Conservation (phyloP, 2,797 vertebrate genomes). For the Vipera ursinii region DNA sequence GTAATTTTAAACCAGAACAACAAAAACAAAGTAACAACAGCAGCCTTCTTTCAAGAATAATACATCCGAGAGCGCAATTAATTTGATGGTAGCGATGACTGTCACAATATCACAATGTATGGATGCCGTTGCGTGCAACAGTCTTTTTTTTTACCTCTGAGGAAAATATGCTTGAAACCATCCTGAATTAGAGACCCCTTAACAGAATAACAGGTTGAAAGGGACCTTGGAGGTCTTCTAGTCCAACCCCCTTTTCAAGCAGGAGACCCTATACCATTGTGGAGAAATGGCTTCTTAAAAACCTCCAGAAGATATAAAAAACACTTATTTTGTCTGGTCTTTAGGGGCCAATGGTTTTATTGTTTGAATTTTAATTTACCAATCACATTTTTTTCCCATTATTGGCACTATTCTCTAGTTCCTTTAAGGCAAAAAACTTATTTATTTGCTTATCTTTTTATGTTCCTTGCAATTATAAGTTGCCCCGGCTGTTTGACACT, state of each 20-base stretch:
- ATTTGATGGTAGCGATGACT: not conserved
- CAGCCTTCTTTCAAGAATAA: slow-evolving; percentile 14
- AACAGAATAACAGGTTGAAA: not conserved
- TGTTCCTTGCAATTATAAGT: not conserved
- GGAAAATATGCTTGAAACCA: not conserved
- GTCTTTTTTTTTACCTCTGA: slow-evolving; percentile 15
- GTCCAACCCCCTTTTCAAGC: not conserved
- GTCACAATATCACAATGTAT: not conserved
- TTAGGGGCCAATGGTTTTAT: not conserved
- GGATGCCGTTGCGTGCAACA: not conserved
- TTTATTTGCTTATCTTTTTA: not conserved
- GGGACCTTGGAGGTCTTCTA: not conserved
- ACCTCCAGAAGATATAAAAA: not conserved
- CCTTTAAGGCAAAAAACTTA: too few relatives aligned
- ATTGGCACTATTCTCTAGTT: not conserved
- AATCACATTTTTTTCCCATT: not conserved
- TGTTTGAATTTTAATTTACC: not conserved
- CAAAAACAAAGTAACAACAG: not conserved
- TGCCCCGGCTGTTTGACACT: not conserved
- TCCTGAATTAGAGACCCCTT: not conserved
- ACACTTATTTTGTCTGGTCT: not conserved
- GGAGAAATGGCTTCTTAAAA: not conserved
- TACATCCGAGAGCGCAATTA: slow-evolving; percentile 11
- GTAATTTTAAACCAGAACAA: slow-evolving; percentile 24
- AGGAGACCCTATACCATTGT: too few relatives aligned